Base-by-base conservation (phyloP, 2,113 vertebrate species). In the Geothlypis trichas region DNA sequence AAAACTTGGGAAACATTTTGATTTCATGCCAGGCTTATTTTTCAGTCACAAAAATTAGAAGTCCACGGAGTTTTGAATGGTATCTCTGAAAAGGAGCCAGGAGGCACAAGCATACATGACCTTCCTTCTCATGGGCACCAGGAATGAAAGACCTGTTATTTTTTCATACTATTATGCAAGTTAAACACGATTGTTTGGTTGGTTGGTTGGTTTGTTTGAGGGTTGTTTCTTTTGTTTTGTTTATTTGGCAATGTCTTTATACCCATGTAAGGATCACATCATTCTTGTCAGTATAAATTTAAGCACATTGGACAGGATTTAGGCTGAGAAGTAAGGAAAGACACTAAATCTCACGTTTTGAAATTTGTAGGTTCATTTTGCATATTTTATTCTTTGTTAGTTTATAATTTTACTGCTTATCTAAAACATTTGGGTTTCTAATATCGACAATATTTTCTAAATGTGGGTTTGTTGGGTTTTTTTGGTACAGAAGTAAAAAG, bases 291-390 rank as follows among this genome's bases (percentile, higher is more conserved):
- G 30, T 47, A 66, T 55, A 58, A 89, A 87, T 69, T 69, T 55
- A 82, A 80, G 52, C 15, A 35, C 7, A 11, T 68, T 42, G 42
- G 30, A 24, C 22, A 63, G 11, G 28, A 91, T 79, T 73, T 79
- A 57, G 44, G 27, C 80, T 94, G 68, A 71, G 35, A 63, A 22
- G 14, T 84, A 41, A 90, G 44, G 54, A 79, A 93, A 89, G 10
- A 66, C 14, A n/a, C 23, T 91, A 67, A 55, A 89, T 93, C 31
- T 89, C 10, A 10, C 26, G 20, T 59, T 74, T 51, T 84, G 15
- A 90, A 74, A 84, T 84, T 68, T 39, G 2, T 73, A 31, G 47
- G 20, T 80, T 77, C 24, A 79, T 77, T 77, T 86, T 80, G 5
- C 19, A 92, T 30, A 33, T 59, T 30, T 76, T 62, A 5, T 66